These are phyloP conservation scores for Saimiri boliviensis DNA, from an alignment of 2,113 vertebrate species.

Conservation along the genomic window DNA sequence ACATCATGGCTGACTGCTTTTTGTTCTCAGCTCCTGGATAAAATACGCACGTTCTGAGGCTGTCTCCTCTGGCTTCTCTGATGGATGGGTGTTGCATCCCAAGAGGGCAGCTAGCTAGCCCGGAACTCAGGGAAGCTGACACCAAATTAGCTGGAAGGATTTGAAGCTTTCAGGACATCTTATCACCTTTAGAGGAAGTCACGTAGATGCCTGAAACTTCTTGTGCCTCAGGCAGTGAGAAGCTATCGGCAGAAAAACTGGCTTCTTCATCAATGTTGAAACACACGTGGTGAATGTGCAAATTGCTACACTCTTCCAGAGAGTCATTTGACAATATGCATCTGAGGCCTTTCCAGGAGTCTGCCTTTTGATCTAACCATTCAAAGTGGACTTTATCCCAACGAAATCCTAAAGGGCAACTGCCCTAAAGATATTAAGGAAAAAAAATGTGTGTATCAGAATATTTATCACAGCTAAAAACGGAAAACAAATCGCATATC, in stretches of 20 bases:
- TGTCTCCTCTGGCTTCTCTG: not conserved
- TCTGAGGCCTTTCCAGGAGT: not conserved
- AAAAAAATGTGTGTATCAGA: not conserved
- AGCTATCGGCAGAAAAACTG: not conserved
- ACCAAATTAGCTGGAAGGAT: not conserved
- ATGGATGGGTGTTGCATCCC: not conserved
- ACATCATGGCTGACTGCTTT: constrained; percentile 30
- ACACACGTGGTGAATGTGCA: not conserved
- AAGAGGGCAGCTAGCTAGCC: constrained; percentile 20
- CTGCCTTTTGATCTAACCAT: not conserved
- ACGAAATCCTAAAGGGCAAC: not conserved
- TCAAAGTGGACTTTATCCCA: not conserved
- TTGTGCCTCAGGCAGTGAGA: not conserved
- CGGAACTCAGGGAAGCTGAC: constrained; percentile 12
- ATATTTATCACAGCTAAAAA: not conserved
- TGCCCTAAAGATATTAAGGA: not conserved
- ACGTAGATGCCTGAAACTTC: not conserved
- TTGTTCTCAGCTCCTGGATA: constrained; percentile 25
- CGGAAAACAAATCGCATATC: not conserved
- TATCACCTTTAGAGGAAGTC: not conserved
- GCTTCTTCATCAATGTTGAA: not conserved
- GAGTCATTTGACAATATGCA: too few species aligned
- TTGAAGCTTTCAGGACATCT: constrained; percentile 26
- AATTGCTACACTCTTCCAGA: not conserved
- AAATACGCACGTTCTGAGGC: constrained; percentile 39